Evolutionary conservation across 2,113 vertebrate species (phyloP).

Genomic region (Psittacara wagleri): DNA sequence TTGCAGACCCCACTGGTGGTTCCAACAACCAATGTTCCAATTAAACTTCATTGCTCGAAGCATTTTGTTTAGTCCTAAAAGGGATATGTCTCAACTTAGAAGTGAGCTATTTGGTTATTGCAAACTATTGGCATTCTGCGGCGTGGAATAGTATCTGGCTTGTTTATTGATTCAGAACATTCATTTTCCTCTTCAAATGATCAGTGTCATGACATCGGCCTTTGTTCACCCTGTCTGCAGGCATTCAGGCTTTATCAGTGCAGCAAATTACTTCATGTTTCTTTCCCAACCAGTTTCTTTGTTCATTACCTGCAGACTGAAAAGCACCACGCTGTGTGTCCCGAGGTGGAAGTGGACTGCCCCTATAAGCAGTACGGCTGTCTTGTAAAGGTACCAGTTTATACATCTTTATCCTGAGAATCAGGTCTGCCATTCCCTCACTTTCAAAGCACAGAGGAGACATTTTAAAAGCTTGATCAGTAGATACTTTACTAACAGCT

Average conservation of each 20-base stretch:
- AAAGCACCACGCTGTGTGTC: constrained; percentile 76
- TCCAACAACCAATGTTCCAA: neutral
- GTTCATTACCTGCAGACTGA: constrained; percentile 68
- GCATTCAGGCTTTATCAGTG: neutral
- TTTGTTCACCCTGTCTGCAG: neutral
- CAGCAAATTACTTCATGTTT: neutral
- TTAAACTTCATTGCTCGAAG: neutral
- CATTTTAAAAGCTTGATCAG: neutral
- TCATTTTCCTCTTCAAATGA: neutral
- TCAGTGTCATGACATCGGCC: neutral
- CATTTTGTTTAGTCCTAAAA: neutral
- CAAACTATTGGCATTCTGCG: neutral
- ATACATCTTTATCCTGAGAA: neutral
- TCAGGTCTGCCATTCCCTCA: neutral
- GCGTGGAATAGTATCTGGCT: neutral
- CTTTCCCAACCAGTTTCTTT: neutral
- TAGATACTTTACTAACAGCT: neutral
- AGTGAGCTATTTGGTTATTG: neutral
- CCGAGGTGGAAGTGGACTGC: constrained; percentile 82
- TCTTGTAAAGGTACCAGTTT: constrained; percentile 74
- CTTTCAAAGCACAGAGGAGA: neutral
- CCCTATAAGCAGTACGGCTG: constrained; percentile 84
- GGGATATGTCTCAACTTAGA: neutral
- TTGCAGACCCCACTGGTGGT: neutral
- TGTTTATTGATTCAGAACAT: neutral